Percentiles rank a stretch among this genome's conserved stretches.
These are phyloP conservation scores for Torymus tubicola DNA, from an alignment of 2,888 invertebrate species.

Conservation along the genomic window DNA sequence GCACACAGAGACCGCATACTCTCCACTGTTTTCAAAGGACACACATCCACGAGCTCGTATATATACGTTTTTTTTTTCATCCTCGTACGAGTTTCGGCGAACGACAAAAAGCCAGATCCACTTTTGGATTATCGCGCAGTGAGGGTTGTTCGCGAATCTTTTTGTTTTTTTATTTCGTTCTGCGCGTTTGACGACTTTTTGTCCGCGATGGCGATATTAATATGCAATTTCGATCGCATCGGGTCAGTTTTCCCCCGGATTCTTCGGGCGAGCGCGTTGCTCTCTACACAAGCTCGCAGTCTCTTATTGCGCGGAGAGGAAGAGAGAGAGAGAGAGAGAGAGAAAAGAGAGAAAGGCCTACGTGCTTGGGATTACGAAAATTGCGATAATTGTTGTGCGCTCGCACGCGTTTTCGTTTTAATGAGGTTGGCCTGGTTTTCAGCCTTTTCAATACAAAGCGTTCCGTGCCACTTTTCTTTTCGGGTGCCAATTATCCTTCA, in stretches of 20 bases:
- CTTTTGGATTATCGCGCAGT: conserved; percentile 16
- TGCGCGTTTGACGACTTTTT: too few relatives aligned
- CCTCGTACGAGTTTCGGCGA: not conserved
- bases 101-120: not conserved
- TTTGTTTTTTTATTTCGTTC: not conserved
- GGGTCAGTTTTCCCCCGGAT: too few relatives aligned
- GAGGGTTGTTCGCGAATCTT: not conserved
- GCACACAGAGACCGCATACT: not conserved
- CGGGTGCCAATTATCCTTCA: too few relatives aligned
- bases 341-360: too few relatives aligned
- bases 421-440: too few relatives aligned
- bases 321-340: too few relatives aligned
- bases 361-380: not conserved
- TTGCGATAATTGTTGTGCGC: not conserved
- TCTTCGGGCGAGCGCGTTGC: too few relatives aligned
- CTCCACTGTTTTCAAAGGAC: not conserved
- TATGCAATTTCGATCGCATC: conserved; percentile 15
- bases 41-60: not conserved
- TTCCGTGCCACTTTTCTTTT: too few relatives aligned
- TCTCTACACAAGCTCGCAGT: too few relatives aligned
- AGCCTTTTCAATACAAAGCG: not conserved
- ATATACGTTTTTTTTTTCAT: too few relatives aligned
- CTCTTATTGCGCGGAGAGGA: too few relatives aligned
- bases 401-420: too few relatives aligned
- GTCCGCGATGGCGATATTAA: not conserved